Percentiles rank a stretch among this genome's conserved stretches.
phyloP scores from a whole-genome alignment of 2,888 invertebrate species.

The Conus canariensis region DNA sequence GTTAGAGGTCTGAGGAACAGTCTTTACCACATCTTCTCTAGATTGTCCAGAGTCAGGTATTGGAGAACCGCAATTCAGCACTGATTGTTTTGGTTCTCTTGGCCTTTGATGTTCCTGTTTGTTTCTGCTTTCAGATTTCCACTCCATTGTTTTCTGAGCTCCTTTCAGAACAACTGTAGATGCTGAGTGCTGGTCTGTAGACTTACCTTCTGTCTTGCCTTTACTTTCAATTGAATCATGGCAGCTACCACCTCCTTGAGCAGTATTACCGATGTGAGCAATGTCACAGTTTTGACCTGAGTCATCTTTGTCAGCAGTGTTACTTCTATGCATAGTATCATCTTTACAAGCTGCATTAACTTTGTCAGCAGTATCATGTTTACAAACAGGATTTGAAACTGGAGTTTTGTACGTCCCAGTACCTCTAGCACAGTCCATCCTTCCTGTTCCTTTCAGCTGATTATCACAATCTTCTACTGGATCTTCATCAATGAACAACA shows the following conservation, averaged over 20 bases:
- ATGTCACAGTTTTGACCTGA: too few relatives aligned
- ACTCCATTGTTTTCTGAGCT: background rate
- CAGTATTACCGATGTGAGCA: too few relatives aligned
- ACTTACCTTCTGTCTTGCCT: background rate
- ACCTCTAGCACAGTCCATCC: background rate
- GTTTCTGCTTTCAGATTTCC: background rate
- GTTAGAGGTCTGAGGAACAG: too few relatives aligned
- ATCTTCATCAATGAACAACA: slow-evolving; percentile 12
- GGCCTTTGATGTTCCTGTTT: background rate
- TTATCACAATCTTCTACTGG: background rate
- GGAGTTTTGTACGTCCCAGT: background rate
- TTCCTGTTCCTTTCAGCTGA: slow-evolving; percentile 26
- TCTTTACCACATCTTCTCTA: background rate
- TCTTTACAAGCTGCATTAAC: background rate
- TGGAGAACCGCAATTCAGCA: background rate
- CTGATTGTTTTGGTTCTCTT: background rate
- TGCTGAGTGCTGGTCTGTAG: background rate
- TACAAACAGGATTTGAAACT: too few relatives aligned
- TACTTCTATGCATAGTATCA: too few relatives aligned
- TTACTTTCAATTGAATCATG: background rate
- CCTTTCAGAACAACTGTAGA: background rate
- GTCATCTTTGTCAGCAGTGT: too few relatives aligned
- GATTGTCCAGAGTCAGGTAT: background rate
- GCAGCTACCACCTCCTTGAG: too few relatives aligned
- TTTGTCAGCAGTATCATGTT: too few relatives aligned